Evolutionary conservation across 1,140 invertebrate species (phyloP), one percentile per base, ranked within the genome.

Genomic region (Fopius arisanus): DNA sequence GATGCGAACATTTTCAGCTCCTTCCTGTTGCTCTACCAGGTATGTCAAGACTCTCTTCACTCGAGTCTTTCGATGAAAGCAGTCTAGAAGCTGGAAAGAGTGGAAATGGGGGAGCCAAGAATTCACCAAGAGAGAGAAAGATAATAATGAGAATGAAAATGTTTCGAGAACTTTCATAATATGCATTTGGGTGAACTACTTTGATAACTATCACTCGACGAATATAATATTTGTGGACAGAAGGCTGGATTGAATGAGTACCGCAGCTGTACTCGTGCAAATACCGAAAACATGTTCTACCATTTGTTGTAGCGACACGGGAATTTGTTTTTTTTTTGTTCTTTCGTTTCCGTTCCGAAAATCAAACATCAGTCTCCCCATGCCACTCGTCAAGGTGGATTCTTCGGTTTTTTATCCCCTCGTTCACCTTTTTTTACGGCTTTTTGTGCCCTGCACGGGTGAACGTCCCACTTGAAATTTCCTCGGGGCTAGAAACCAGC

Each of bases 271-370:
- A 72, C 70, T 66, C 66, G 70, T 29, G 37, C 33, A 72, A 72
- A 72, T 70, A 70, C 10, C 19, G 23, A 59, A 40, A 66, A 31
- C 26, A 62, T 66, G 62, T 66, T 23, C 19, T 23, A 48, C 21
- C 26, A 51, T 72, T 66, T 65, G 70, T 65, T 23, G 9, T 28
- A 31, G 3, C 16, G 28, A 62, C 28, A 70, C 31, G 23, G 33
- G 40, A 3, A 72, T 31, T 72, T 72, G 70, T 66, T 72, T 72
- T 72, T 72, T 48, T 72, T 72, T 72, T 66, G 65, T 72, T 72
- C 66, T 48, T 72, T 72, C 66, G 62, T 43, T 66, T 62, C 19
- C 40, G 41, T 40, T 37, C 54, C 31, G 59, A 72, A 66, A 72
- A 72, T 72, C 70, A 72, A 72, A 72, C 70, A 72, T 63, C 37